These are phyloP conservation scores for Scomber colias DNA, from an alignment of 2,113 vertebrate species.

Conservation along the genomic window DNA sequence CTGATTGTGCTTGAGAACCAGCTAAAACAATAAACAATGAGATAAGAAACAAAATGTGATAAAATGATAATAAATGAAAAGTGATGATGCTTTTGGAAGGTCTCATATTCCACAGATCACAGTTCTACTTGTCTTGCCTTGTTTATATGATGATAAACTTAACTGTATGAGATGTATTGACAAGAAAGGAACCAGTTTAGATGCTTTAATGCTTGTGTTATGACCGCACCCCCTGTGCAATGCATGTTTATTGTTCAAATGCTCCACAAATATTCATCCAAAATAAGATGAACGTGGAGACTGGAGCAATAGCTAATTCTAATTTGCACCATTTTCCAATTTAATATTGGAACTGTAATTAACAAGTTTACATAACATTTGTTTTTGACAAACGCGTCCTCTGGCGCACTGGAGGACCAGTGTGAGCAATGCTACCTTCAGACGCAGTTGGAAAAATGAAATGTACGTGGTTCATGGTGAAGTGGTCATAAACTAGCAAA, in stretches of 20 bases:
- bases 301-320: background rate
- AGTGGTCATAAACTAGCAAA: background rate
- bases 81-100: too few species aligned
- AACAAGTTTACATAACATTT: background rate
- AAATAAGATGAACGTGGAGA: background rate
- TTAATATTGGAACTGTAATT: background rate
- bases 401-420: conserved; percentile 63
- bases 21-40: too few species aligned
- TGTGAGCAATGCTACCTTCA: conserved; percentile 24
- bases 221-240: too few species aligned
- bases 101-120: too few species aligned
- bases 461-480: too few species aligned
- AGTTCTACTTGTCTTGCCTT: too few species aligned
- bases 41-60: too few species aligned
- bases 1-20: too few species aligned
- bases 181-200: too few species aligned
- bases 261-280: background rate
- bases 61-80: background rate
- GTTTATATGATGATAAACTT: too few species aligned
- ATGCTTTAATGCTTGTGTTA: background rate
- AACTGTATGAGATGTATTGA: too few species aligned
- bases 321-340: background rate
- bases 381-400: conserved; percentile 47
- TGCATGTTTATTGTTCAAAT: too few species aligned
- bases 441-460: accelerated